Evolutionary conservation across 1,140 invertebrate genomes (phyloP).

Genomic region (Plutomurus gul): DNA sequence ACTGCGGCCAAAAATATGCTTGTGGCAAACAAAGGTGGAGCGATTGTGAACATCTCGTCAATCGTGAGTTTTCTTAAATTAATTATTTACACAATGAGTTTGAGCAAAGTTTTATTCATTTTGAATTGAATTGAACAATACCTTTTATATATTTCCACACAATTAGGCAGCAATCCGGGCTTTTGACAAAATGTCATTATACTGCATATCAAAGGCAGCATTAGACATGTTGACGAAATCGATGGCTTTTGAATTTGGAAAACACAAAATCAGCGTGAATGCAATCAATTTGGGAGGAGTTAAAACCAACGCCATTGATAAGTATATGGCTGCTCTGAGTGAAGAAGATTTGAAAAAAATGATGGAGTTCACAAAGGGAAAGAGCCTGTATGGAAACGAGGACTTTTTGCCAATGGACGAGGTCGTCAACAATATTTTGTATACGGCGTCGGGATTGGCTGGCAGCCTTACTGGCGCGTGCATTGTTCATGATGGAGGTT

Average conservation of each 20-base stretch:
- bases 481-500: neutral
- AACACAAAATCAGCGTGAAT: constrained; percentile 56
- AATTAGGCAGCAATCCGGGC: neutral
- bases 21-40: neutral
- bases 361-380: neutral
- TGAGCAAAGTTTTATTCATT: no score
- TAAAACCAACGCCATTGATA: neutral
- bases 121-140: neutral
- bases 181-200: constrained; percentile 55
- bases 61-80: constrained; percentile 8
- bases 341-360: neutral
- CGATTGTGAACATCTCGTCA: constrained; percentile 36
- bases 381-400: neutral
- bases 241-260: constrained; percentile 63
- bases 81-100: no score
- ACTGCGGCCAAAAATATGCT: constrained; percentile 21
- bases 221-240: constrained; percentile 61
- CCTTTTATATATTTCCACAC: neutral
- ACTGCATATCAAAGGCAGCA: constrained; percentile 62
- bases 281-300: neutral
- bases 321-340: neutral
- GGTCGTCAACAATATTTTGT: neutral
- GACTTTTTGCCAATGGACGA: neutral
- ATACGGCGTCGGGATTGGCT: neutral
- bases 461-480: neutral